These are phyloP conservation scores for Neocrepidodera transversa DNA, from an alignment of 2,888 invertebrate genomes.

Conservation along the genomic window DNA sequence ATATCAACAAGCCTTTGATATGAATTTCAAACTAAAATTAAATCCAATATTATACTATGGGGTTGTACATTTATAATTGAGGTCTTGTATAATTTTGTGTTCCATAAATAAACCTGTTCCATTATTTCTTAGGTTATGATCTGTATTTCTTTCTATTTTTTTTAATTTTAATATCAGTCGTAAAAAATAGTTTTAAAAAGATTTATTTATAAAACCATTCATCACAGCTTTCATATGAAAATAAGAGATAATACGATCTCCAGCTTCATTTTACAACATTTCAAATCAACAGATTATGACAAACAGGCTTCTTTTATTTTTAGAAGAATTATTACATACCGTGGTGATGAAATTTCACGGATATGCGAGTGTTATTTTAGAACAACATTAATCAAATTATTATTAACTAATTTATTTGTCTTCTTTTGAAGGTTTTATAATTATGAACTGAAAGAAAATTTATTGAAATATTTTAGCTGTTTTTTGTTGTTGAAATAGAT, in stretches of 20 bases:
- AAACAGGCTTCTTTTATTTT: conserved; percentile 26
- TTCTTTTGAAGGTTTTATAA: conserved; percentile 18
- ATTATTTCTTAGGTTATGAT: no score
- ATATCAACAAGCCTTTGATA: no score
- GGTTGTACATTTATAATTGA: no score
- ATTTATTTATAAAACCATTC: conserved; percentile 12
- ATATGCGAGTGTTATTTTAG: conserved; percentile 25
- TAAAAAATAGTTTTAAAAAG: no score
- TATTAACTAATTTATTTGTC: conserved; percentile 28
- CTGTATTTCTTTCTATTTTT: no score
- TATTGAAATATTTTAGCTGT: not conserved
- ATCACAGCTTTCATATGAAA: conserved; percentile 29
- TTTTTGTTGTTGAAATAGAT: not conserved
- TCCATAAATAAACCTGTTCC: no score
- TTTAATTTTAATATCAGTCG: no score
- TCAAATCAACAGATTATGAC: conserved; percentile 30
- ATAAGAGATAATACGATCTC: conserved; percentile 15
- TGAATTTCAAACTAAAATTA: no score
- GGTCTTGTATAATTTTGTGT: no score
- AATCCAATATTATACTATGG: no score
- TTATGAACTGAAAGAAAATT: not conserved
- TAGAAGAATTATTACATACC: conserved; percentile 23
- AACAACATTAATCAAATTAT: conserved; percentile 28
- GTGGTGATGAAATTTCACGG: conserved; percentile 30
- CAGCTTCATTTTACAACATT: conserved; percentile 21